Base-by-base conservation (phyloP, 2,888 invertebrate genomes). In the Halictus quadricinctus region DNA sequence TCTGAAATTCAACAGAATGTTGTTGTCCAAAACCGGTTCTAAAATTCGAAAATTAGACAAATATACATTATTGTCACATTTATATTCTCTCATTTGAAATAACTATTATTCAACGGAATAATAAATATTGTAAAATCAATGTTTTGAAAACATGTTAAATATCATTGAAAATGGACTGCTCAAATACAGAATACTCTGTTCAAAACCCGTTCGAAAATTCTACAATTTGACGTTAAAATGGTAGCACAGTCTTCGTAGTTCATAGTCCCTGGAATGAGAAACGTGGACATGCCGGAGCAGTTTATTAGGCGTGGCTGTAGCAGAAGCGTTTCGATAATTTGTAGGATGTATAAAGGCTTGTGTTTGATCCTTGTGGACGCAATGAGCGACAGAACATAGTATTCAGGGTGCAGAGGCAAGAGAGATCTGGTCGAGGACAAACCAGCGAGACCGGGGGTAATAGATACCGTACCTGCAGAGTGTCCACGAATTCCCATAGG, bases 401-500 rank as follows among this genome's bases (percentile, higher is more conserved):
- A 58, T 75, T 83, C 76, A 69, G 25, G 50, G 64, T 25, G 41
- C n/a, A 60, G 60, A 74, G 64, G n/a, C n/a, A 21, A 54, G 70
- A 81, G 48, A 58, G 50, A 66, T 70, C 83, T 60, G 73, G 79
- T 79, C 54, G 18, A 8, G 64, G 58, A 66, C 18, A 50, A 85
- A 72, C 69, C 64, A 46, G 46, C 58, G 70, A 72, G 43, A 60
- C 60, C 58, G 29, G 64, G 74, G 74, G 29, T 84, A 85, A 84
- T 81, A 72, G 84, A 84, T 84, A 50, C 66, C 18, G 72, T 72
- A 50, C 50, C 66, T 50, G 74, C 29, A 36, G 29, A 78, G 75
- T 81, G 84, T 58, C 75, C 54, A 43, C 64, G 72, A 78, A 81
- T 46, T 85, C 84, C 86, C 84, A 50, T 76, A 86, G 84, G 84